Evolutionary conservation across 2,797 vertebrate species (phyloP), one percentile per base, ranked within the genome.

Genomic region (Sebastes aleutianus): DNA sequence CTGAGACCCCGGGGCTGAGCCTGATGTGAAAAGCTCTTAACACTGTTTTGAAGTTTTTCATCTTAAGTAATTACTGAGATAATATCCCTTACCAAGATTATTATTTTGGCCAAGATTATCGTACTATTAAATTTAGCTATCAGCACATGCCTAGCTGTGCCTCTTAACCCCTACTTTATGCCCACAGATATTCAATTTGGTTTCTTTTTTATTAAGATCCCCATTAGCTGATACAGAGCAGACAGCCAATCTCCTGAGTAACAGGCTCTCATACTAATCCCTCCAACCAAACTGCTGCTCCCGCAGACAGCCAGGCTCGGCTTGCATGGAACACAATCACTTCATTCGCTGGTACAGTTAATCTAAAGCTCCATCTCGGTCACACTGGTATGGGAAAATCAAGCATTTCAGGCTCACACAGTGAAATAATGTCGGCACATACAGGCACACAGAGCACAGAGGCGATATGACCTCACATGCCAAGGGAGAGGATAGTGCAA

Each of bases 151-250:
- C 85, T 74, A n/a, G 82, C 87, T 78, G 68, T 72, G 82, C 84
- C 74, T 83, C 88, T 78, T 76, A 82, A 74, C 36, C 73, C 84
- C 85, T 82, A 36, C 84, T 89, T 78, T 64, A 72, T 79, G 67
- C 78, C 74, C 80, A 83, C 79, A 80, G 70, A 92, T 90, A 92
- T 94, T 92, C 90, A 91, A 93, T 94, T 93, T 91, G 83, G 79
- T 82, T 84, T 86, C 70, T 67, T 84, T 87, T 90, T 92, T 85
- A 92, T 89, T 89, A 89, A 93, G 93, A 92, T 94, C 86, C 87
- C 85, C 75, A 91, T 92, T 88, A 92, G 91, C 85, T 86, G 91
- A 93, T 93, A 88, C 9, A 36, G 80, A 34, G 12, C 76, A 78
- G 83, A 84, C 88, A 86, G 84, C 56, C 79, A 59, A 84, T 87